Base-by-base conservation (phyloP, 2,888 invertebrate species). In the Eilema depressum region DNA sequence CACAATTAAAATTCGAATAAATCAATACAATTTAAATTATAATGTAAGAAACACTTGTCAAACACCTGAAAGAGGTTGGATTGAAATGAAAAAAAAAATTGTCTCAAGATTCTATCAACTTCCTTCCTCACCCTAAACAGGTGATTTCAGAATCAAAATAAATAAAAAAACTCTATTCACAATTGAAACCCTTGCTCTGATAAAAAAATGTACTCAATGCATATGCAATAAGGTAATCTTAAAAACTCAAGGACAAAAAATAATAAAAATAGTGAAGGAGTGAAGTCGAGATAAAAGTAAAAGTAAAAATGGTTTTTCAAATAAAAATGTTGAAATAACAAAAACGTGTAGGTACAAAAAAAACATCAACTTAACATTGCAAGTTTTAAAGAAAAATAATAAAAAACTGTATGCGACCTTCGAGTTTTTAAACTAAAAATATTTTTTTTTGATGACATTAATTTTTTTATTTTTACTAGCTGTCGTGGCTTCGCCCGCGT, bases 91-190 rank as follows among this genome's bases (percentile, higher is more conserved):
- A 82, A 83, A 82, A 79, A 83, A 76, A 79, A 47, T 20, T 33
- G 30, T 30, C 61, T 73, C 83, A 84, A 86, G 76, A 82, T 83
- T 82, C 79, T 79, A 89, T 90, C 91, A 77, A 88, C 91, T 88
- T 91, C 90, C 92, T 93, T 94, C 94, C 94, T 91, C 74, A 80
- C 86, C 90, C 91, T 83, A 82, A 86, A 92, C 93, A 93, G 93
- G 94, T 93, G 93, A 89, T 85, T 86, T 83, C 63, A 65, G 76
- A 83, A 81, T 78, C 82, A 82, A 84, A 86, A 78, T 74, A 75
- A 78, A 61, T 30, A 84, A 88, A 90, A 30, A 90, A 90, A 86
- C 81, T 66, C 86, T 82, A 88, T 90, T 89, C 88, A 90, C 86
- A 79, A 91, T 88, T 87, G 88, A 91, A 92, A 90, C 93, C 93